A percentile compares a stretch with the other conserved stretches of the same genome.
Evolutionary conservation across 1,140 invertebrate genomes (phyloP).

Genomic region (Brachionus calyciflorus): DNA sequence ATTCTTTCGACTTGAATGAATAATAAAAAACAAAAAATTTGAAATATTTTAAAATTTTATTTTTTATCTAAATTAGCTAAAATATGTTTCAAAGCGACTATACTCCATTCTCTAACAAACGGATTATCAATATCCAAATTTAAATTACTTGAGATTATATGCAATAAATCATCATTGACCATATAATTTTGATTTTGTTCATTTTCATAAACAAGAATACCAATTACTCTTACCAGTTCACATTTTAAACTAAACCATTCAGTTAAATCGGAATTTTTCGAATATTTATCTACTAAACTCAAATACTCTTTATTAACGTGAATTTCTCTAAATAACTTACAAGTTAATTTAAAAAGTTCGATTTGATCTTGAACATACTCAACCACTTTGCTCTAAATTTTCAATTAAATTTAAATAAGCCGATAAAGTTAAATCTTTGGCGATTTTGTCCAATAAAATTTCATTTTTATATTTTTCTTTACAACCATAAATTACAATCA

Average conservation of each 20-base stretch:
- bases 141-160: slow-evolving; percentile 41
- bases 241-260: slow-evolving; percentile 5
- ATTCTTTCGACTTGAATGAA: no score
- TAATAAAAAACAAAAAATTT: no score
- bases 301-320: not conserved
- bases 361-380: not conserved
- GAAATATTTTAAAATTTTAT: not conserved
- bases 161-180: not conserved
- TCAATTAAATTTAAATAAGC: not conserved
- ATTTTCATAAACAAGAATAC: slow-evolving; percentile 40
- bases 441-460: not conserved
- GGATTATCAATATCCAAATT: slow-evolving; percentile 45
- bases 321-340: slow-evolving; percentile 24
- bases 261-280: not conserved
- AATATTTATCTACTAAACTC: not conserved
- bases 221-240: slow-evolving; percentile 27
- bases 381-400: not conserved
- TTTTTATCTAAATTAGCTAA: slow-evolving; percentile 22
- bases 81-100: slow-evolving; percentile 41
- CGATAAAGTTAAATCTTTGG: not conserved
- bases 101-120: slow-evolving; percentile 42
- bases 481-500: slow-evolving; percentile 2
- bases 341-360: not conserved
- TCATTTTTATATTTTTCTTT: not conserved
- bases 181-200: slow-evolving; percentile 18